Conservation (phyloP, 2,888 invertebrate species). For the Sarcophaga subvicina region DNA sequence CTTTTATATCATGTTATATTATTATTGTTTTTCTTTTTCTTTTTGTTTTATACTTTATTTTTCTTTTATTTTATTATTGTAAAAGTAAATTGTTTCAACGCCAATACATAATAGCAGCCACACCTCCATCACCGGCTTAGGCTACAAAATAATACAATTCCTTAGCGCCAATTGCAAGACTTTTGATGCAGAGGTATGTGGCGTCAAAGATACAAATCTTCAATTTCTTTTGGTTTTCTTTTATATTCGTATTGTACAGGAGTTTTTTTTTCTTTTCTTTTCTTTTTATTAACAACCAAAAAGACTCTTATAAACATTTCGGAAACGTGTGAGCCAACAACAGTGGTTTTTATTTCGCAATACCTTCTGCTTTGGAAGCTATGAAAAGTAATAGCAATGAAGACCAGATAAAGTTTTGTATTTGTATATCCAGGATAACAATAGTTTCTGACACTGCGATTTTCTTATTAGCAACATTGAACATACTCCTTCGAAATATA, state of each 20-base stretch:
- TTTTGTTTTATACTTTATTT: slow-evolving; percentile 57
- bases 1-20: slow-evolving; percentile 77
- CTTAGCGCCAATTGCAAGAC: neutral
- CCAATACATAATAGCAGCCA: slow-evolving; percentile 79
- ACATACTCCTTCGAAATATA: too few relatives aligned
- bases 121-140: slow-evolving; percentile 67
- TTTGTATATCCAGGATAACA: too few relatives aligned
- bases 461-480: too few relatives aligned
- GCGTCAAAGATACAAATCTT: slow-evolving; percentile 80
- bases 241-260: slow-evolving; percentile 61
- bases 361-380: too few relatives aligned
- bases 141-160: neutral
- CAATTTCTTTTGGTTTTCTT: slow-evolving; percentile 73
- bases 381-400: too few relatives aligned
- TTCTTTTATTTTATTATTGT: slow-evolving; percentile 57
- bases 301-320: too few relatives aligned
- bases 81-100: slow-evolving; percentile 79
- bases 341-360: too few relatives aligned
- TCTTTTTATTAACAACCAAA: neutral
- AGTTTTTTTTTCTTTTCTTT: slow-evolving; percentile 68
- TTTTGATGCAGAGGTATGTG: slow-evolving; percentile 55
- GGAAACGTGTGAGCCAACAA: too few relatives aligned
- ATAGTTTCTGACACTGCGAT: too few relatives aligned
- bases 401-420: too few relatives aligned
- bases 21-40: neutral